Evolutionary conservation across 2,888 invertebrate species (phyloP).

Genomic region (Acutogordius australiensis): DNA sequence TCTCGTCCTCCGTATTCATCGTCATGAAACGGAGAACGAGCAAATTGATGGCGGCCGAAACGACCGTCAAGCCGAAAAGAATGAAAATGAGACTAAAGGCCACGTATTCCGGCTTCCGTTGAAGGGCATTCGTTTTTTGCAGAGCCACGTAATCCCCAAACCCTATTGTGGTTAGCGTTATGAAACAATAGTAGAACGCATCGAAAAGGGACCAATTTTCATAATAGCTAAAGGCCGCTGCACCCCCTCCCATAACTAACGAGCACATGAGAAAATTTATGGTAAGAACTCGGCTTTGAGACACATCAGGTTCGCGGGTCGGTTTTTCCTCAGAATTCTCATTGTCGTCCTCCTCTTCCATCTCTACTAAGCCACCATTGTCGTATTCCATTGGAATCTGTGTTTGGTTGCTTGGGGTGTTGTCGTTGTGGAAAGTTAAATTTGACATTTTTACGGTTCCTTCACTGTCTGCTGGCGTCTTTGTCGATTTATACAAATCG

Average conservation of each 20-base stretch:
- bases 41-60: constrained; percentile 86
- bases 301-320: no score
- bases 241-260: constrained; percentile 70
- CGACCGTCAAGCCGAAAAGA: constrained; percentile 84
- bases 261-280: constrained; percentile 64
- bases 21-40: constrained; percentile 86
- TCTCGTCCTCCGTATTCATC: constrained; percentile 83
- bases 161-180: constrained; percentile 81
- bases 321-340: no score
- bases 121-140: constrained; percentile 69
- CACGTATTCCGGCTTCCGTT: constrained; percentile 68
- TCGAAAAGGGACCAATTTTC: constrained; percentile 91
- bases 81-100: constrained; percentile 85
- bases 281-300: constrained; percentile 84
- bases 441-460: no score
- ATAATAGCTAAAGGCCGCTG: constrained; percentile 66
- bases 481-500: no score
- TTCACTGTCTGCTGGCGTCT: no score
- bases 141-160: constrained; percentile 98
- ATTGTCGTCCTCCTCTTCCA: constrained; percentile 16
- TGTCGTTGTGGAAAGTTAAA: no score
- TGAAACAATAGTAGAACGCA: constrained; percentile 89
- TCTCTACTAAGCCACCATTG: not conserved
- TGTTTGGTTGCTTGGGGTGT: no score
- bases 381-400: no score